A percentile compares a stretch with the other conserved stretches of the same genome.
phyloP scores from a whole-genome alignment of 2,797 vertebrate genomes.

The Semaprochilodus insignis region DNA sequence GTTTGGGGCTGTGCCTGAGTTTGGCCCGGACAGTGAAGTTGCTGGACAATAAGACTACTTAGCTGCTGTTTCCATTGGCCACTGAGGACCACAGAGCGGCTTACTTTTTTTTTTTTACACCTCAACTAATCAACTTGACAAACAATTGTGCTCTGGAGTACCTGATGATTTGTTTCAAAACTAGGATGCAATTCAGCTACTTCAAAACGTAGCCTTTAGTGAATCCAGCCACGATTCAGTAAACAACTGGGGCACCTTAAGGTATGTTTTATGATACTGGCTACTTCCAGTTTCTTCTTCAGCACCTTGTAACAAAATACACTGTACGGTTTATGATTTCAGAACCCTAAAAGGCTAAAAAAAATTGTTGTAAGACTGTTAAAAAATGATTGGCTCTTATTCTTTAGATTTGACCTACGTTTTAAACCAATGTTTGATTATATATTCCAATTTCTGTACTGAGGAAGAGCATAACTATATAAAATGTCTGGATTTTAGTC shows the following conservation, averaged over 20 bases:
- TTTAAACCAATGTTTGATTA: too few relatives aligned
- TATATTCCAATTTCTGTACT: too few relatives aligned
- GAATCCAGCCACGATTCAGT: slow-evolving; percentile 48
- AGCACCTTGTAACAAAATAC: neutral
- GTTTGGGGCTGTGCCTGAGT: slow-evolving; percentile 57
- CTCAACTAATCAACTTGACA: slow-evolving; percentile 7
- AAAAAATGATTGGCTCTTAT: too few relatives aligned
- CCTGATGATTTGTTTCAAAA: slow-evolving; percentile 33
- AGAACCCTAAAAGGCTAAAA: neutral
- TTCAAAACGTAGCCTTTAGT: slow-evolving; percentile 40
- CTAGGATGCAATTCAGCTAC: slow-evolving; percentile 34
- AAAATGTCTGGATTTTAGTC: too few relatives aligned
- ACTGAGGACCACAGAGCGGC: neutral
- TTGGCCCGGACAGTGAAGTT: slow-evolving; percentile 52
- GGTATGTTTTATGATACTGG: slow-evolving; percentile 16
- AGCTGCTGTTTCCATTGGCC: slow-evolving; percentile 4
- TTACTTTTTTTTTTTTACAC: neutral
- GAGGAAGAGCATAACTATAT: too few relatives aligned
- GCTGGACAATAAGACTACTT: slow-evolving; percentile 40
- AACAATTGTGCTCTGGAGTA: slow-evolving; percentile 17
- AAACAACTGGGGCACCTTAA: slow-evolving; percentile 43
- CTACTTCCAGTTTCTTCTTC: slow-evolving; percentile 28
- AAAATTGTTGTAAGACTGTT: neutral
- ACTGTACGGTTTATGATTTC: neutral
- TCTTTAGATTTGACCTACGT: too few relatives aligned